A percentile compares a stretch with the other conserved stretches of the same genome.
phyloP scores from a whole-genome alignment of 2,888 invertebrate species.

The Altica lythri region DNA sequence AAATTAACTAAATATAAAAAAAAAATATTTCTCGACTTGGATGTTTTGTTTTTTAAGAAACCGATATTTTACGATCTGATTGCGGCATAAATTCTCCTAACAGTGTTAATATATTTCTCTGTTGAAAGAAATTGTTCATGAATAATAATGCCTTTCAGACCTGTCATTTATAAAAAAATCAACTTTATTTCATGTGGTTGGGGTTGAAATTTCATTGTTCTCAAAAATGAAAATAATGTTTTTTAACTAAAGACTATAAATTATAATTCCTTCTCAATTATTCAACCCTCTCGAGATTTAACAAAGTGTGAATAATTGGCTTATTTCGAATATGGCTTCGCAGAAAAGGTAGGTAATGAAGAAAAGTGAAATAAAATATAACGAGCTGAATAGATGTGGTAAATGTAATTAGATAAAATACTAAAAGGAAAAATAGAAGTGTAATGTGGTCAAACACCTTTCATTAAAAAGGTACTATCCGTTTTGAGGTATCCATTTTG shows the following conservation, averaged over 20 bases:
- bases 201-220: too few species aligned
- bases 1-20: too few species aligned
- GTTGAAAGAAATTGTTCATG: too few species aligned
- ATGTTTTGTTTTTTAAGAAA: too few species aligned
- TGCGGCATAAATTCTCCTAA: too few species aligned
- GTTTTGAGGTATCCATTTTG: slow-evolving; percentile 1
- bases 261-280: slow-evolving; percentile 15
- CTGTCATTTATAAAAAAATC: too few species aligned
- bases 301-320: slow-evolving; percentile 15
- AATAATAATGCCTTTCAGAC: too few species aligned
- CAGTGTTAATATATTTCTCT: too few species aligned
- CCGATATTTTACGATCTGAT: too few species aligned
- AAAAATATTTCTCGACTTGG: too few species aligned
- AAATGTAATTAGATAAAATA: slow-evolving; percentile 23
- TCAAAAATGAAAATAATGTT: too few species aligned
- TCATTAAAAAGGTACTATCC: slow-evolving; percentile 25
- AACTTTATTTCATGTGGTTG: too few species aligned
- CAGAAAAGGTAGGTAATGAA: slow-evolving; percentile 9
- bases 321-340: slow-evolving; percentile 6
- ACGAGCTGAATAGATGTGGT: background rate
- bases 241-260: background rate
- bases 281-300: slow-evolving; percentile 4
- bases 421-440: slow-evolving; percentile 17
- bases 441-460: slow-evolving; percentile 25
- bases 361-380: slow-evolving; percentile 9